Conservation (phyloP, 2,797 vertebrate genomes). For the Alectoris magna region DNA sequence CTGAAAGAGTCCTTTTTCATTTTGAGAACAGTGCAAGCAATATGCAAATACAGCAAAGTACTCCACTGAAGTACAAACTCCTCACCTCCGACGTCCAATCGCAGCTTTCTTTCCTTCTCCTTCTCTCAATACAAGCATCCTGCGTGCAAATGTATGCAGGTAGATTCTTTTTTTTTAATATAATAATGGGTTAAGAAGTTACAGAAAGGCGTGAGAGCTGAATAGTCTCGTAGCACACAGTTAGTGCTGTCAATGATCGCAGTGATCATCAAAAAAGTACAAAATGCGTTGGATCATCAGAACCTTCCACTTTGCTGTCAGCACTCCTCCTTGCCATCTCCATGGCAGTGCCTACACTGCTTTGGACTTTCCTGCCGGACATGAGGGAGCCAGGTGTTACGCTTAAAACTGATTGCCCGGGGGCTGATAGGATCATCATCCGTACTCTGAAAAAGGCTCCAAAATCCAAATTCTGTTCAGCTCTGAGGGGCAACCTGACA, state of each 20-base stretch:
- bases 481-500: background rate
- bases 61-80: background rate
- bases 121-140: background rate
- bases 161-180: background rate
- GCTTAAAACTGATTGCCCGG: background rate
- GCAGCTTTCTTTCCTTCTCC: background rate
- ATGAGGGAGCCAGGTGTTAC: background rate
- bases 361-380: background rate
- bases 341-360: background rate
- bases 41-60: background rate
- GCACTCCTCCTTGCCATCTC: background rate
- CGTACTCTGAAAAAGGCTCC: background rate
- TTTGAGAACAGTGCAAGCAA: slow-evolving; percentile 5
- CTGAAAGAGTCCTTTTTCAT: background rate
- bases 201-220: background rate
- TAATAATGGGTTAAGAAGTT: background rate
- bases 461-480: background rate
- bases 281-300: background rate
- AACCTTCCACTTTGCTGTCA: background rate
- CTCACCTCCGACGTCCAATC: background rate
- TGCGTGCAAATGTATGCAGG: background rate
- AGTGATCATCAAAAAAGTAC: background rate
- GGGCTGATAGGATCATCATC: background rate
- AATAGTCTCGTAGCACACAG: background rate
- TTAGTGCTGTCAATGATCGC: background rate